A percentile compares a stretch with the other conserved stretches of the same genome.
These are phyloP conservation scores for Mobula birostris DNA, from an alignment of 2,113 vertebrate species.

Conservation along the genomic window DNA sequence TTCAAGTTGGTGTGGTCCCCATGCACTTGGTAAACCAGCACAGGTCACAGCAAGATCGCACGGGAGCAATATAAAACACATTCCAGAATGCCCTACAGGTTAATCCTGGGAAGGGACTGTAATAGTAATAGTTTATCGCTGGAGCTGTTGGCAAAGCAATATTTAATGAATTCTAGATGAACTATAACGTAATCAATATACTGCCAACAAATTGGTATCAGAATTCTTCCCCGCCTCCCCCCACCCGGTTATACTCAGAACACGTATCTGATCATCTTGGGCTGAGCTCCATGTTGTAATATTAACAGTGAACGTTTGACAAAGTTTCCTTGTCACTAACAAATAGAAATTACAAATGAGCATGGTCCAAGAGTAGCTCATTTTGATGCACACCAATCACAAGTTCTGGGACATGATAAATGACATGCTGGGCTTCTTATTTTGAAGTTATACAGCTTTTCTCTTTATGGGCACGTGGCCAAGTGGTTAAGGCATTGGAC, in stretches of 20 bases:
- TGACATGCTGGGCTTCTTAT: neutral
- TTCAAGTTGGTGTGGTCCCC: too few relatives aligned
- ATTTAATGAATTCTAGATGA: neutral
- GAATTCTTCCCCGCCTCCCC: neutral
- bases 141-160: neutral
- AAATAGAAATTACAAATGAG: neutral
- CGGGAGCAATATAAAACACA: neutral
- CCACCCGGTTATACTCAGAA: neutral
- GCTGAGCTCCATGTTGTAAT: neutral
- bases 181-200: neutral
- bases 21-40: too few relatives aligned
- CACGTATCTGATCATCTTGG: neutral
- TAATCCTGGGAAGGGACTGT: neutral
- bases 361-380: neutral
- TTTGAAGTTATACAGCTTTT: neutral
- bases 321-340: neutral
- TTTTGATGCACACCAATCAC: neutral
- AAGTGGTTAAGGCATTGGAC: too few relatives aligned
- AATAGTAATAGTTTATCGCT: neutral
- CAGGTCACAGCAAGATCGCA: too few relatives aligned
- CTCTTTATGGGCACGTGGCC: neutral
- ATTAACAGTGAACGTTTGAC: neutral
- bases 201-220: neutral
- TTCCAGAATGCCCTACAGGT: neutral
- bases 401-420: neutral